These are phyloP conservation scores for Menidia menidia DNA, from an alignment of 2,797 vertebrate genomes.

Conservation along the genomic window DNA sequence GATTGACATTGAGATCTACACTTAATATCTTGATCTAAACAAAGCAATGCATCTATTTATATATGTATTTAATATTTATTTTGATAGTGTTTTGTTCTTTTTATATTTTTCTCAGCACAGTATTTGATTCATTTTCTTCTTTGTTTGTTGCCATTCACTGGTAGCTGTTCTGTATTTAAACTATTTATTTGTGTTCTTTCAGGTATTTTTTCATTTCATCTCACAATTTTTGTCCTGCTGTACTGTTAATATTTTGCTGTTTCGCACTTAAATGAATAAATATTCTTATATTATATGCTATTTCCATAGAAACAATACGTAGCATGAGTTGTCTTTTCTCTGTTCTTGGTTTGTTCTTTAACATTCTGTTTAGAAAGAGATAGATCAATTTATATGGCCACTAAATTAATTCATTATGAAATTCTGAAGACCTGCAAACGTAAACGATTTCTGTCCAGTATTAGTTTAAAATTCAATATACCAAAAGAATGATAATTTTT, in stretches of 20 bases:
- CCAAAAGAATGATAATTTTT: not conserved
- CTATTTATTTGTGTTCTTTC: slow-evolving; percentile 84
- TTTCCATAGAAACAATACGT: slow-evolving; percentile 65
- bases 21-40: slow-evolving; percentile 52
- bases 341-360: not conserved
- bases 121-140: slow-evolving; percentile 70
- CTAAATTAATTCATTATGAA: not conserved
- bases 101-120: slow-evolving; percentile 72
- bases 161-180: slow-evolving; percentile 81
- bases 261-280: slow-evolving; percentile 89
- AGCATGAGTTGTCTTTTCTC: slow-evolving; percentile 25
- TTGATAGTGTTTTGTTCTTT: slow-evolving; percentile 73
- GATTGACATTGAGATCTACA: slow-evolving; percentile 55
- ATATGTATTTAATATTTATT: slow-evolving; percentile 90
- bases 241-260: slow-evolving; percentile 83
- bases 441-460: too few relatives aligned
- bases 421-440: not conserved
- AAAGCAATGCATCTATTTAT: slow-evolving; percentile 84
- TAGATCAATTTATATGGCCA: not conserved
- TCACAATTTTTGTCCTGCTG: slow-evolving; percentile 72
- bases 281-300: slow-evolving; percentile 87
- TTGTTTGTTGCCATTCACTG: slow-evolving; percentile 71
- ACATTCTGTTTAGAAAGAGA: not conserved
- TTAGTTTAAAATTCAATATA: too few relatives aligned
- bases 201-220: slow-evolving; percentile 73